Evolutionary conservation across 2,888 invertebrate genomes (phyloP), one percentile per base, ranked within the genome.

Genomic region (Congeria kusceri): DNA sequence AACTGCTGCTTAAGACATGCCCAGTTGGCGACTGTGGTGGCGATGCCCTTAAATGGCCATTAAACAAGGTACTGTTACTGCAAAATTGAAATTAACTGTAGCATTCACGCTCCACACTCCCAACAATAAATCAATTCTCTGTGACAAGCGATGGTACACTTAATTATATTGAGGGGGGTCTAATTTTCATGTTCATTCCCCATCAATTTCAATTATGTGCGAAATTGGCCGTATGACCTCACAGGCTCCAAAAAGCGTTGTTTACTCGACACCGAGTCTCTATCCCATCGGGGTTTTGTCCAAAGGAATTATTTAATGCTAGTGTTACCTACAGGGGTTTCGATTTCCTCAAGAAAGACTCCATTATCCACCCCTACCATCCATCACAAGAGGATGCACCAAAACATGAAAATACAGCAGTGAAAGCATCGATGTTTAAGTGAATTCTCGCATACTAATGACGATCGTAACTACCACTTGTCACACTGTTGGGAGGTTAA

Each of bases 161-260:
- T 72, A 72, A 72, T 64, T 72, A 72, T 32, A 63, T 63, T 25
- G 47, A 72, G 70, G 57, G 62, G 27, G 28, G 71, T 64, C 63
- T 72, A 72, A 57, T 72, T 63, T 64, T 72, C 63, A 46, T 39
- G 47, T 72, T 64, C 58, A 64, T 64, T 58, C 47, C n/a, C 28
- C 71, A 72, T 72, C 62, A 57, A 72, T 72, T 32, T 72, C 64
- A 72, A 72, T 65, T 72, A 28, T 56, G 57, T 59, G 71, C 58
- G 25, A 72, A 65, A 72, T 64, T 47, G 58, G n/a, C 29, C 27
- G 5, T 58, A 29, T 58, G 27, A n/a, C 29, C 27, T 29, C 58
- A 58, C 58, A 58, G 18, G 39, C 39, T 39, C 39, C 39, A 11
- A 39, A 39, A 3, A 11, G 39, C 39, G 39, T 39, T 39, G 39